phyloP scores from a whole-genome alignment of 2,888 invertebrate species.

The Bombyx huttoni region DNA sequence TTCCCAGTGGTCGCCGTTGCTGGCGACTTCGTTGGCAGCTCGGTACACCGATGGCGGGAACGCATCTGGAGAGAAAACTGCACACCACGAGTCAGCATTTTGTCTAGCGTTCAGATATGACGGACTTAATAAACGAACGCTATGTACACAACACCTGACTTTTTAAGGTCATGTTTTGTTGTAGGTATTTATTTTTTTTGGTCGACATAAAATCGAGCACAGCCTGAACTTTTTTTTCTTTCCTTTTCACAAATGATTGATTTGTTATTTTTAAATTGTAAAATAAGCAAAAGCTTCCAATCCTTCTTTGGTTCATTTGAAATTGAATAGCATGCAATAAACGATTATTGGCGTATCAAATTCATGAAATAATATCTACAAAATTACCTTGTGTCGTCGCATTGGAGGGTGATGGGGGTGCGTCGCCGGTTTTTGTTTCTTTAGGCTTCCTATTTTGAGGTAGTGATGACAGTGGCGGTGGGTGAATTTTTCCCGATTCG shows the following conservation, averaged over 20 bases:
- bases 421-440: slow-evolving; percentile 61
- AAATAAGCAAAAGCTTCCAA: too few relatives aligned
- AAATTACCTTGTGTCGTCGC: slow-evolving; percentile 38
- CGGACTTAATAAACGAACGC: not conserved
- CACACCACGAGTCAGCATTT: slow-evolving; percentile 66
- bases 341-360: not conserved
- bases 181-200: not conserved
- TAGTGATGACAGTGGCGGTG: slow-evolving; percentile 39
- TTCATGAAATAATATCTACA: not conserved
- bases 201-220: not conserved
- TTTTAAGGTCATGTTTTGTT: not conserved
- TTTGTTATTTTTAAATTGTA: too few relatives aligned
- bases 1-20: slow-evolving; percentile 78
- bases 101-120: slow-evolving; percentile 22
- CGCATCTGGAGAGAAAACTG: slow-evolving; percentile 71
- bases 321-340: not conserved
- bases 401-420: slow-evolving; percentile 54
- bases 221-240: not conserved
- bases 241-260: too few relatives aligned
- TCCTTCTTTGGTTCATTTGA: too few relatives aligned
- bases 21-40: slow-evolving; percentile 74
- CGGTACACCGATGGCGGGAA: slow-evolving; percentile 56
- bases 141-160: not conserved
- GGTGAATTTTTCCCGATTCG: slow-evolving; percentile 67
- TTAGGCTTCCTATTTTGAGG: slow-evolving; percentile 16